Evolutionary conservation across 1,140 invertebrate species (phyloP).

Genomic region (Lepidurus arcticus): DNA sequence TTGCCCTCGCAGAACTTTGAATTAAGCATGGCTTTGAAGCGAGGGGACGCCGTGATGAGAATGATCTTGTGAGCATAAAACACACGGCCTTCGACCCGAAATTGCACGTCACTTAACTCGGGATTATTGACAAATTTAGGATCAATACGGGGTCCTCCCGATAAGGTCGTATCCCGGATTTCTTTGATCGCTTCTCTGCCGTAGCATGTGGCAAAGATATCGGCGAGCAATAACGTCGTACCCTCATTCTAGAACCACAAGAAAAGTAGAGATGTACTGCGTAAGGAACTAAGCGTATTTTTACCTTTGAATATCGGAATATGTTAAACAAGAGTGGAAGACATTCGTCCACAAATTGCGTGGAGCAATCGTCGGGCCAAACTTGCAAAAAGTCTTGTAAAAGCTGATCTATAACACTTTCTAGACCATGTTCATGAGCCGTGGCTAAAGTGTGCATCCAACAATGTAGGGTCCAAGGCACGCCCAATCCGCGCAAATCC

Average conservation of each 20-base stretch:
- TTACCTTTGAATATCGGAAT: slow-evolving; percentile 80
- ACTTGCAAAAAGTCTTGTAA: slow-evolving; percentile 85
- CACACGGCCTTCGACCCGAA: slow-evolving; percentile 80
- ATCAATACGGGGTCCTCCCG: slow-evolving; percentile 70
- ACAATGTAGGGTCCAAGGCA: slow-evolving; percentile 82
- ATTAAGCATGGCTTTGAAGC: slow-evolving; percentile 78
- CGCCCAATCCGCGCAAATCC: slow-evolving; percentile 71
- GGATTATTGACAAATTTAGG: slow-evolving; percentile 89
- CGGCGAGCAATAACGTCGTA: slow-evolving; percentile 74
- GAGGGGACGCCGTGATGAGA: slow-evolving; percentile 77
- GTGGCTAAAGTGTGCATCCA: slow-evolving; percentile 85
- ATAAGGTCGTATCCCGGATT: slow-evolving; percentile 64
- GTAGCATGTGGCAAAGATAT: slow-evolving; percentile 82
- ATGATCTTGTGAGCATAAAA: slow-evolving; percentile 93
- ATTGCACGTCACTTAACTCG: slow-evolving; percentile 82
- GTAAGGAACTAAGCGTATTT: neutral
- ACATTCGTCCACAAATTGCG: slow-evolving; percentile 83
- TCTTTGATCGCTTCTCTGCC: slow-evolving; percentile 76
- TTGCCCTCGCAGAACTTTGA: slow-evolving; percentile 66
- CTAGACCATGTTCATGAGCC: slow-evolving; percentile 71
- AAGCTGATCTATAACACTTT: slow-evolving; percentile 80
- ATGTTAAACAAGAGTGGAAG: slow-evolving; percentile 82
- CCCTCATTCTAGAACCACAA: slow-evolving; percentile 67
- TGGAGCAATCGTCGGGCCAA: slow-evolving; percentile 73
- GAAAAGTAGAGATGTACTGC: slow-evolving; percentile 16